phyloP scores from a whole-genome alignment of 2,797 vertebrate species.

The Crenichthys baileyi region DNA sequence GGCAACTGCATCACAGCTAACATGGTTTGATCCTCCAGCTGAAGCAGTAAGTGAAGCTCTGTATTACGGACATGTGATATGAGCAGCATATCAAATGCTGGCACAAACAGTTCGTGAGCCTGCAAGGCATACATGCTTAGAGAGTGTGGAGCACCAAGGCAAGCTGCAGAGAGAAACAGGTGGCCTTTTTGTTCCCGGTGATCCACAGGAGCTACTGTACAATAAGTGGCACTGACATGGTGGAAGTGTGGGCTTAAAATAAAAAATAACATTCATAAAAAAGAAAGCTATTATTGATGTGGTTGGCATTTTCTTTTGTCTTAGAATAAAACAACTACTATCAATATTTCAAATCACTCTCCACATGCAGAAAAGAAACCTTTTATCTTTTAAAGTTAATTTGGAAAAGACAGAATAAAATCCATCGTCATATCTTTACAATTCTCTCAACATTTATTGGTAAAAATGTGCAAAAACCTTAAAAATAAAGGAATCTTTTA shows the following conservation, averaged over 20 bases:
- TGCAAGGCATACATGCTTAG: conserved; percentile 37
- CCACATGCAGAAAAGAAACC: not conserved
- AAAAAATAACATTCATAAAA: not conserved
- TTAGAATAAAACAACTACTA: not conserved
- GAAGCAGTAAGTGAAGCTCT: conserved; percentile 10
- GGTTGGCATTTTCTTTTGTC: not conserved
- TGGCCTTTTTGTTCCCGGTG: not conserved
- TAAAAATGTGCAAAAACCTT: not conserved
- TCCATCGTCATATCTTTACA: not conserved
- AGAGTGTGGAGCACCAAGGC: conserved; percentile 15
- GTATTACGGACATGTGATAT: conserved; percentile 40
- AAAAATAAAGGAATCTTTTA: not conserved
- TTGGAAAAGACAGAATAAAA: too few relatives aligned
- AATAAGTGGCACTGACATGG: not conserved
- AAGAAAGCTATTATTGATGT: not conserved
- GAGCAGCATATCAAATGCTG: conserved; percentile 31
- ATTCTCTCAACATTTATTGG: not conserved
- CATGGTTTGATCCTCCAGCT: not conserved
- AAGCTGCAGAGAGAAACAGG: not conserved
- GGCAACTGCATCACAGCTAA: not conserved
- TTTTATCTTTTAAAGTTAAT: not conserved
- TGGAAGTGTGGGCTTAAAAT: not conserved
- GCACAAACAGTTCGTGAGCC: conserved; percentile 11
- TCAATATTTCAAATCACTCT: not conserved
- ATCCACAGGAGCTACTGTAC: not conserved